Conservation (phyloP, 2,888 invertebrate species). For the Mamestra brassicae region DNA sequence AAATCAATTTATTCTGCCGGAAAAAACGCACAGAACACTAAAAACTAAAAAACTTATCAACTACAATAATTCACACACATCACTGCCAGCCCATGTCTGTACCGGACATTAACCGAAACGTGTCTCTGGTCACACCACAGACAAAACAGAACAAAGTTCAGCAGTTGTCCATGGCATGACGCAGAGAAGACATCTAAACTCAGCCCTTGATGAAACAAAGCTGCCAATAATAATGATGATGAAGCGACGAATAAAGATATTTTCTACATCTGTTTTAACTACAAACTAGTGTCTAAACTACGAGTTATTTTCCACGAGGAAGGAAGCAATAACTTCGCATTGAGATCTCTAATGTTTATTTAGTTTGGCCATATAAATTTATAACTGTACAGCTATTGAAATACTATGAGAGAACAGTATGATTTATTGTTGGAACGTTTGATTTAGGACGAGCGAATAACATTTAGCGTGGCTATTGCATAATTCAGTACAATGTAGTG, state of each 20-base stretch:
- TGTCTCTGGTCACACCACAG: too few relatives aligned
- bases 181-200: too few relatives aligned
- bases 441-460: constrained; percentile 24
- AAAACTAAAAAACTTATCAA: too few relatives aligned
- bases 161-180: too few relatives aligned
- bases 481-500: constrained; percentile 32
- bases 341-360: constrained; percentile 51
- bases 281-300: constrained; percentile 11
- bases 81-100: too few relatives aligned
- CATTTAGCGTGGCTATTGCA: constrained; percentile 24
- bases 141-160: too few relatives aligned
- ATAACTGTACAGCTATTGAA: constrained; percentile 22
- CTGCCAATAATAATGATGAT: background rate
- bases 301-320: constrained; percentile 24
- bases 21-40: too few relatives aligned
- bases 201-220: too few relatives aligned
- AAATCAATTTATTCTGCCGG: too few relatives aligned
- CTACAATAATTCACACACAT: too few relatives aligned
- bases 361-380: constrained; percentile 39
- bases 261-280: background rate
- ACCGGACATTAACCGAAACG: too few relatives aligned
- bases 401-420: constrained; percentile 22
- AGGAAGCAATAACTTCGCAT: constrained; percentile 56
- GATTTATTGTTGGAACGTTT: constrained; percentile 22
- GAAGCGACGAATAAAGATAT: background rate